A percentile compares a stretch with the other conserved stretches of the same genome.
Conservation (phyloP, 1,140 invertebrate genomes). For the Pemphigus obesinymphae region DNA sequence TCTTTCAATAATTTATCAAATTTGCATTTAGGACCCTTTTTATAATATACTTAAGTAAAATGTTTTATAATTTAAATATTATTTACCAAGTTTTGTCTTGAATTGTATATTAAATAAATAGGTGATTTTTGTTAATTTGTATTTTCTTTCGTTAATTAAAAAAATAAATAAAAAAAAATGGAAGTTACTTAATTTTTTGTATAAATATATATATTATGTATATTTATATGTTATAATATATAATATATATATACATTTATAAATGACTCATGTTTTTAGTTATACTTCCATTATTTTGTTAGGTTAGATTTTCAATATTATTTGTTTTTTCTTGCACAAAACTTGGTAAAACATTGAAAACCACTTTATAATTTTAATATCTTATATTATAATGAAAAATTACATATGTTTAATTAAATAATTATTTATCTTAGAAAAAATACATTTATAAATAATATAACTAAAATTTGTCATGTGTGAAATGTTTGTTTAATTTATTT, state of each 20-base stretch:
- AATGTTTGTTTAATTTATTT: constrained; percentile 41
- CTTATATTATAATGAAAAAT: constrained; percentile 39
- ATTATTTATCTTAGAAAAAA: constrained; percentile 37
- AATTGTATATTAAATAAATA: constrained; percentile 27
- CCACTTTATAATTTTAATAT: constrained; percentile 33
- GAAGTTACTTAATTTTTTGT: constrained; percentile 23
- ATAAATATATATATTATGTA: neutral
- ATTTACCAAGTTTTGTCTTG: constrained; percentile 38
- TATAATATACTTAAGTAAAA: constrained; percentile 33
- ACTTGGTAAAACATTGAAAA: constrained; percentile 28
- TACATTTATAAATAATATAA: constrained; percentile 42
- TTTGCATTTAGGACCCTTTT: constrained; percentile 24
- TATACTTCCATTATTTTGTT: neutral
- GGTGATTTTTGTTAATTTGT: constrained; percentile 33
- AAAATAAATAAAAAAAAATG: neutral
- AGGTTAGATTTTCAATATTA: constrained; percentile 6
- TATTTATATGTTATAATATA: neutral
- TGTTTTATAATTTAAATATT: constrained; percentile 30
- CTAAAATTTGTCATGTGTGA: constrained; percentile 38
- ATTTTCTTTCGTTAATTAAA: constrained; percentile 35
- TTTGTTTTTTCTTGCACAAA: constrained; percentile 19
- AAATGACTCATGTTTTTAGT: neutral
- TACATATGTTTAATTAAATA: constrained; percentile 34
- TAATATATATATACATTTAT: neutral
- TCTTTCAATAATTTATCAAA: constrained; percentile 16